Percentiles rank a stretch among this genome's conserved stretches.
These are phyloP conservation scores for Trinorchestia longiramus DNA, from an alignment of 1,140 invertebrate species.

Conservation along the genomic window DNA sequence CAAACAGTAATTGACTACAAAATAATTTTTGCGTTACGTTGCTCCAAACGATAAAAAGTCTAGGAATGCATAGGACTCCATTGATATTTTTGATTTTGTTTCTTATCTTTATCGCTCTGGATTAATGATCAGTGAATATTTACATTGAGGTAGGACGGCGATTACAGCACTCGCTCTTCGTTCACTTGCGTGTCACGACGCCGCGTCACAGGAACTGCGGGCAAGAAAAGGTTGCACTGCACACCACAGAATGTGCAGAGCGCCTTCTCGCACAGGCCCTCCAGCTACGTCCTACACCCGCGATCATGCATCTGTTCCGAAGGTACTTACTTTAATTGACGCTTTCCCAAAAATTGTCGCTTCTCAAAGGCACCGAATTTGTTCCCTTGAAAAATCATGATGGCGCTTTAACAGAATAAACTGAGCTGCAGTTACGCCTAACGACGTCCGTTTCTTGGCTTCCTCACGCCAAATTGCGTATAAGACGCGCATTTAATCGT, in stretches of 20 bases:
- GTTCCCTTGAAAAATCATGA: constrained; percentile 37
- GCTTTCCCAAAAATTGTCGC: constrained; percentile 53
- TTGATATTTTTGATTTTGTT: too few relatives aligned
- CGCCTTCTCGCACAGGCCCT: not conserved
- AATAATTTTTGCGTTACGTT: too few relatives aligned
- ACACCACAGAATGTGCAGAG: not conserved
- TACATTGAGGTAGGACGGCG: too few relatives aligned
- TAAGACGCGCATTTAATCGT: not conserved
- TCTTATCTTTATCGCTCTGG: too few relatives aligned
- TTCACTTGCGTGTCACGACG: too few relatives aligned
- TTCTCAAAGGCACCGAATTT: constrained; percentile 54
- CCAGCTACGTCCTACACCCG: not conserved
- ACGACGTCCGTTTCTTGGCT: constrained; percentile 52
- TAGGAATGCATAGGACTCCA: too few relatives aligned
- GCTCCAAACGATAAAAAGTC: too few relatives aligned
- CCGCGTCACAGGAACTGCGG: not conserved
- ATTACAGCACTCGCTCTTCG: too few relatives aligned
- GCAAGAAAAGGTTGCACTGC: not conserved
- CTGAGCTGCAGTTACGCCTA: constrained; percentile 52
- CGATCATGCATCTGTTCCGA: constrained; percentile 46
- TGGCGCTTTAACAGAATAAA: constrained; percentile 49
- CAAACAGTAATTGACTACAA: too few relatives aligned
- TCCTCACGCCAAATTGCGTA: constrained; percentile 27
- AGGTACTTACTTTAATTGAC: constrained; percentile 45
- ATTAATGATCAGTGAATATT: too few relatives aligned